These are phyloP conservation scores for Drosophila hydei DNA, from an alignment of 1,140 invertebrate genomes.

Conservation along the genomic window DNA sequence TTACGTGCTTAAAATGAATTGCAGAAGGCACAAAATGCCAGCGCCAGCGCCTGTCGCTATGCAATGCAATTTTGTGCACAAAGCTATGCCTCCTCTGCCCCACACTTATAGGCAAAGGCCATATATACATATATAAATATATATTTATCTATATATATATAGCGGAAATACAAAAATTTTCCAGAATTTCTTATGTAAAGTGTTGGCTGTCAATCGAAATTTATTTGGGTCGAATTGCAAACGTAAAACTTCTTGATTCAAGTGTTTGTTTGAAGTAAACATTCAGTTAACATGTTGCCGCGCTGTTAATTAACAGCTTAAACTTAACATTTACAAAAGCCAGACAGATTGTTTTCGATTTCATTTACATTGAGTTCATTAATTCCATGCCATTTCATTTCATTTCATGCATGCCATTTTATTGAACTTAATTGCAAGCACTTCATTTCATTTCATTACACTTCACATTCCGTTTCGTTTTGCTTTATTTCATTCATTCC, in stretches of 20 bases:
- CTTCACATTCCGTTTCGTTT: background rate
- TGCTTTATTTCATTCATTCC: background rate
- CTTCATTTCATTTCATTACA: background rate
- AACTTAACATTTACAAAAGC: no score
- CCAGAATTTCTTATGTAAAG: slow-evolving; percentile 2
- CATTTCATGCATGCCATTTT: background rate
- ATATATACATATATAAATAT: background rate
- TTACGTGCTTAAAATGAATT: slow-evolving; percentile 32
- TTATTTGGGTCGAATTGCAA: slow-evolving; percentile 30
- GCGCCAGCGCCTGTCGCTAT: slow-evolving; percentile 28
- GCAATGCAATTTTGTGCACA: slow-evolving; percentile 41
- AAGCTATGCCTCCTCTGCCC: background rate
- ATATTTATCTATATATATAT: background rate
- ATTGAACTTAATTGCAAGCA: background rate
- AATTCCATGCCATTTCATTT: background rate
- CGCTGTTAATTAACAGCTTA: background rate
- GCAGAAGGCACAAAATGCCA: slow-evolving; percentile 42
- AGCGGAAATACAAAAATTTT: background rate
- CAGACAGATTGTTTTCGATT: background rate
- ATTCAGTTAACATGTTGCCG: background rate
- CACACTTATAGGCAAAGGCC: slow-evolving; percentile 7
- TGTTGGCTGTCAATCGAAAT: background rate
- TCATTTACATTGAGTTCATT: background rate
- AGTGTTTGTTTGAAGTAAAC: no score
- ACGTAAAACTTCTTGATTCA: background rate